Base-by-base conservation (phyloP, 2,797 vertebrate species). In the Taeniopygia guttata region DNA sequence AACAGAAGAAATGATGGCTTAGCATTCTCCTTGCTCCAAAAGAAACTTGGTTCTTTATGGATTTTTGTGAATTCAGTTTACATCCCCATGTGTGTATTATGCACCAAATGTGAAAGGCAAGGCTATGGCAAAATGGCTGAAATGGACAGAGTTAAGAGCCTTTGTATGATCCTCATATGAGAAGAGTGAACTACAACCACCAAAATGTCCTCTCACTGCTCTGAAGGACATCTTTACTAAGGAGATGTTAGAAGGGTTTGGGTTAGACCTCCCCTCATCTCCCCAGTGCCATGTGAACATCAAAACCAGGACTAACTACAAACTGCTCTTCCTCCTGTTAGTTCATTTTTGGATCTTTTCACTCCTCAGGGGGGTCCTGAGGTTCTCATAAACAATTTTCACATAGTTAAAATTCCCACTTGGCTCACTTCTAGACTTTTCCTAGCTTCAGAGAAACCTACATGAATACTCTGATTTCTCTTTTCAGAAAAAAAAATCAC, bases 1-100 rank as follows among this genome's bases (percentile, higher is more conserved):
- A 95, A 45, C 34, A 16, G 48, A 56, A 83, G 30, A 83, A 79
- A 73, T 42, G 30, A 2, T 66, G 18, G 23, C 14, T 86, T 80
- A 64, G 38, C 29, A 43, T 56, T 77, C 43, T 58, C 17, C 43
- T 81, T 52, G 46, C n/a, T 52, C 32, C 54, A 49, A 36, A 77
- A 21, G 27, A 83, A 89, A 81, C 13, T 43, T 23, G 14, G 7
- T 45, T 55, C 40, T 51, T 78, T 26, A 55, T 2, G 19, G 67
- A 67, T 78, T 95, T 92, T 49, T 63, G 27, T 74, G 27, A 72
- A 34, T 51, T 89, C 40, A n/a, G 21, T 67, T 87, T 75, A 82
- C 22, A 59, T 16, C 30, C 45, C 27, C 3, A 0, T 34, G 52
- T 54, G 68, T 43, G 30, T 0, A 0, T 38, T 62, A 20, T 0